Evolutionary conservation across 2,113 vertebrate species (phyloP), one percentile per base, ranked within the genome.

Genomic region (Catharus minimus): DNA sequence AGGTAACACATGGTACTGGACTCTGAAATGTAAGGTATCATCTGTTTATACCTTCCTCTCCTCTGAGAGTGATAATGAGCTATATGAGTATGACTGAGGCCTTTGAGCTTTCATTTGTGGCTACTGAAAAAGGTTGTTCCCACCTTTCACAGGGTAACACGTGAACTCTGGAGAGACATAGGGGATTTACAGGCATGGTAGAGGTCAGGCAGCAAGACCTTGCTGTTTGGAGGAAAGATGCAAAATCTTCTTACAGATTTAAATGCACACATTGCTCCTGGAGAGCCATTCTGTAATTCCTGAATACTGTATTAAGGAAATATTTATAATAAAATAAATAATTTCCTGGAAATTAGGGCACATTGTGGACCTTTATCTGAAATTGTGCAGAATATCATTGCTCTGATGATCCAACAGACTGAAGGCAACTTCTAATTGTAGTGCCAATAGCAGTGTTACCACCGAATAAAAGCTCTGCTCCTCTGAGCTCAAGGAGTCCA

Each of bases 241-340:
- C 8, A 82, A 79, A 82, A 64, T 82, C 43, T 78, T 30, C 62
- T 72, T 20, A n/a, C 32, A 46, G 28, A 88, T 89, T 92, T 95
- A 73, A 46, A 82, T 77, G 82, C 82, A 65, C 33, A 49, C 49
- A 32, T 81, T 90, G 49, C 72, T 95, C 94, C 94, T 82, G 49
- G 58, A 85, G 88, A 93, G 46, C 74, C 69, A 67, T 72, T 46
- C 55, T 65, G 21, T 89, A 95, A 90, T 86, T 79, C 84, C 58
- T 75, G 90, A 95, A 81, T 69, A 57, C 44, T 89, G 87, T 96
- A 90, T 83, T 81, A 65, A 83, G 87, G 94, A 93, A 96, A 92
- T 93, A 96, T 75, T 95, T 85, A 64, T 65, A 92, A 87, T 77
- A 94, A 75, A 90, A 72, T 87, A 93, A 90, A 84, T 83, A 49